Evolutionary conservation across 2,888 invertebrate genomes (phyloP), one percentile per base, ranked within the genome.

Genomic region (Rhyacophila evoluta): DNA sequence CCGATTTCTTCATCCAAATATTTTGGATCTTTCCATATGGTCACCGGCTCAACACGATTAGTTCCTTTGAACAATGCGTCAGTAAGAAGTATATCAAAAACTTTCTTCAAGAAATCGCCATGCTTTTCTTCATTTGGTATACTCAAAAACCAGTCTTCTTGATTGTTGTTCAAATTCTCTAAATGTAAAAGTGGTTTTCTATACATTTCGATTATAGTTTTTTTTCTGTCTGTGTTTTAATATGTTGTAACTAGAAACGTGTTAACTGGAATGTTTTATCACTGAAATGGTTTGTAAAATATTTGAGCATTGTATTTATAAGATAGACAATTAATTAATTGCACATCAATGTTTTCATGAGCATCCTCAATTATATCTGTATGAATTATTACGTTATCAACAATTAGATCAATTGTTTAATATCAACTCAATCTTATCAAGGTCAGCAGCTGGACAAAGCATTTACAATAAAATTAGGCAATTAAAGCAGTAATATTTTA

Each of bases 21-120:
- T 38, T 86, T 85, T 0, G 91, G 91, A 55, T 87, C 87, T 82
- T 87, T 86, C 87, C 91, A 92, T 75, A 89, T 85, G 6, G 89
- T 84, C 1, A 92, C 91, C 79, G 88, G 88, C 81, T 87, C 86
- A 3, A 83, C 82, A 39, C 86, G 84, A 55, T 85, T 84, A 0
- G 85, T 85, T 12, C 87, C 86, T 77, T 83, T 80, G 79, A 89
- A 89, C 67, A 88, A 86, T 0, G 87, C 86, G 77, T 86, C 85
- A 83, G 87, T 85, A 80, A 89, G 87, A 69, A 89, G 81, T 73
- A 87, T 83, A 41, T 87, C 85, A 11, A 86, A 84, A 36, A 89
- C 86, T 79, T 86, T 84, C 76, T 85, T 81, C 74, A 89, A 83
- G 84, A 89, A 89, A 25, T 85, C 83, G 6, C 85, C 85, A 84